These are phyloP conservation scores for Telmatochromis brichardi DNA, from an alignment of 2,113 vertebrate genomes.

Conservation along the genomic window DNA sequence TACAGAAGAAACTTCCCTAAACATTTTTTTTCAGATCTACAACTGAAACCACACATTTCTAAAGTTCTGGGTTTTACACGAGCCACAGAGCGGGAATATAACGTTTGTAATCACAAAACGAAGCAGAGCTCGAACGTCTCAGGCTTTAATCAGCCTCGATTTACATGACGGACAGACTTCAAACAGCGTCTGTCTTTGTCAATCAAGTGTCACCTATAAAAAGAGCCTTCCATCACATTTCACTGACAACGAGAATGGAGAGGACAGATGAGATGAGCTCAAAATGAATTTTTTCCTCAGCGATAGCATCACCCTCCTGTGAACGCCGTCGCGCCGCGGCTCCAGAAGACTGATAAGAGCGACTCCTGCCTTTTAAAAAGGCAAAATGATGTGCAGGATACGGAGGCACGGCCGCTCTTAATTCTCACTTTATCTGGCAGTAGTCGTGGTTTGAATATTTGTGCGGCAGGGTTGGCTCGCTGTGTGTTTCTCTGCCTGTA, in stretches of 20 bases:
- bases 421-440: background rate
- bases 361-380: background rate
- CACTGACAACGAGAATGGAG: background rate
- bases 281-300: background rate
- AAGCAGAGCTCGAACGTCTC: background rate
- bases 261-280: slow-evolving; percentile 7
- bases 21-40: background rate
- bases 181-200: background rate
- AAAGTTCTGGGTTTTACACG: background rate
- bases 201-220: background rate
- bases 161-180: background rate
- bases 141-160: background rate
- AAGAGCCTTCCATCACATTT: background rate
- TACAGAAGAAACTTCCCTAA: background rate
- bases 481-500: background rate
- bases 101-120: background rate
- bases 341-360: background rate
- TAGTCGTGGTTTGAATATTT: background rate
- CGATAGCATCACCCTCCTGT: background rate
- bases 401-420: background rate
- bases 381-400: background rate
- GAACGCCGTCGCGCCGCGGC: background rate
- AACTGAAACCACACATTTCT: background rate
- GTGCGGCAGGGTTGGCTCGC: background rate
- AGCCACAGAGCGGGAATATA: background rate